Base-by-base conservation (phyloP, 2,113 vertebrate species). In the Daboia siamensis region DNA sequence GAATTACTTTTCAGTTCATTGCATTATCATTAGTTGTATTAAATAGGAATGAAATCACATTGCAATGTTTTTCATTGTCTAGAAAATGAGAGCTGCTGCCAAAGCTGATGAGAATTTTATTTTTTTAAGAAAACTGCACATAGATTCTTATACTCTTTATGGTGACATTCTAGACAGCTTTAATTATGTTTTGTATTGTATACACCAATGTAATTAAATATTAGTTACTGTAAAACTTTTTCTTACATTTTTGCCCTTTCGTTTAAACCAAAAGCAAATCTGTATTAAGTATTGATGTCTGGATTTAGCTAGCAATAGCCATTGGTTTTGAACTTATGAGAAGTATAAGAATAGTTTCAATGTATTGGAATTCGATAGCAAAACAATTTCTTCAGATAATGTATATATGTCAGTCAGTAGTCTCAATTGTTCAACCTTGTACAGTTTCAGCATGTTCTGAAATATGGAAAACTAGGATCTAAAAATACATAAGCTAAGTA, bases 31-130 rank as follows among this genome's bases (percentile, higher is more conserved):
- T 24, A 15, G 5, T 15, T 0, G 0, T 61, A 1, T 91, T 90
- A 93, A 88, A 11, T 55, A 85, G 48, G 90, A 61, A 1, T 20
- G 8, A 59, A 94, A 54, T 23, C 92, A 90, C 89, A 92, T 55
- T 61, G 0, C 51, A 74, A 33, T 90, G 90, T 3, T 44, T 33
- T 80, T 39, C 17, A 9, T 39, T 80, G 17, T 80, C 6, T 80
- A 80, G 33, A 80, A 80, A 80, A 80, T 80, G 6, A 80, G 74
- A 39, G 33, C 33, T 80, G 74, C 33, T 80, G 33, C 33, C 17
- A 80, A 80, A 80, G 33, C 15, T 39, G 33, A 80, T 39, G n/a
- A 80, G 15, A 21, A 80, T 80, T 80, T 80, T 21, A 39, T 80
- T 80, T 33, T 33, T 80, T 80, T 33, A 69, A 69, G 64, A 80